A percentile compares a stretch with the other conserved stretches of the same genome.
phyloP scores from a whole-genome alignment of 2,113 vertebrate species.

The Pseudopodoces humilis region DNA sequence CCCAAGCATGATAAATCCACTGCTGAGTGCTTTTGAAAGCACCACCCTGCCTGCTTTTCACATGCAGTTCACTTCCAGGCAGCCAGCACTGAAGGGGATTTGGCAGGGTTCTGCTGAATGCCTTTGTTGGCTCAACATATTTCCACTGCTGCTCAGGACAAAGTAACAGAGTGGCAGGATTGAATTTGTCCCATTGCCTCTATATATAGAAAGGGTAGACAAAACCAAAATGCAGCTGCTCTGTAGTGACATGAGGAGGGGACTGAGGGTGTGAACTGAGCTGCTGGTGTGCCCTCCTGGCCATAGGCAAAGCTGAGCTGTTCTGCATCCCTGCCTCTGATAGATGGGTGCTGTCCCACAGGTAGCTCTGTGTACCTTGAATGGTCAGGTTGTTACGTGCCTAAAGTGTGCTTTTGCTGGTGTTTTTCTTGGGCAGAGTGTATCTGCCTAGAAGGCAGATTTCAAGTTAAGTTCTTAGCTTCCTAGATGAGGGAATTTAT shows the following conservation, averaged over 20 bases:
- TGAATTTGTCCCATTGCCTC: constrained; percentile 26
- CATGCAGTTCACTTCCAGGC: neutral
- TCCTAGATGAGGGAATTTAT: neutral
- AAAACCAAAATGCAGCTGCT: constrained; percentile 23
- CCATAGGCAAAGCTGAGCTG: neutral
- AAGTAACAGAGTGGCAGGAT: neutral
- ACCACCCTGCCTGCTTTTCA: neutral
- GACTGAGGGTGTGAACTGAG: neutral
- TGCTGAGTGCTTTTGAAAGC: constrained; percentile 1
- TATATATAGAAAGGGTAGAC: constrained; percentile 33
- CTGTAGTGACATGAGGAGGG: neutral
- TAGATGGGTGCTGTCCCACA: neutral
- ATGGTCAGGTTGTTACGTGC: neutral
- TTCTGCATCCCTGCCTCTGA: neutral
- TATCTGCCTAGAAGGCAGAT: neutral
- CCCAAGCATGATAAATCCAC: neutral
- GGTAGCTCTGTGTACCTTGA: neutral
- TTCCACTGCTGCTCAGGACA: constrained; percentile 28
- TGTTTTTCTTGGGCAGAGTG: neutral
- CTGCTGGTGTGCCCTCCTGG: neutral
- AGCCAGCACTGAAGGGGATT: neutral
- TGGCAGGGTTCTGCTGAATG: constrained; percentile 23
- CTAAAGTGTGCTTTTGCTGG: neutral
- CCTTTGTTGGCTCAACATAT: constrained; percentile 31
- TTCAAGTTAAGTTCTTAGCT: neutral